Base-by-base conservation (phyloP, 2,888 invertebrate species). In the Punctoribates punctum region DNA sequence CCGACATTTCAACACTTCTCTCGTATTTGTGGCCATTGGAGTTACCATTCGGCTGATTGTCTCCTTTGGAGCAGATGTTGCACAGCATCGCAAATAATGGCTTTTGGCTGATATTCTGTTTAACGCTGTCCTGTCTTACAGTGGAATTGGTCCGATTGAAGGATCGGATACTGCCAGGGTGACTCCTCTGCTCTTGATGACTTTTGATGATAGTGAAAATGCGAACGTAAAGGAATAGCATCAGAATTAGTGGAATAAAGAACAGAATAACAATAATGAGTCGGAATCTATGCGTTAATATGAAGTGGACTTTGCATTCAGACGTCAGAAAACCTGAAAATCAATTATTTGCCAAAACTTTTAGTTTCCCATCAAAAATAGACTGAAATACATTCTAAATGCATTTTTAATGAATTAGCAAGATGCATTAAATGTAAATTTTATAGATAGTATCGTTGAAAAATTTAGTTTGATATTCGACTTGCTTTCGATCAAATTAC, bases 181-280 rank as follows among this genome's bases (percentile, higher is more conserved):
- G 29, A 65, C 65, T 65, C 25, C 75, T 70, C 72, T 70, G 72
- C 20, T 46, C 13, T 46, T 75, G 75, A 75, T 75, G 75, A 15
- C 73, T 27, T 38, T 73, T 76, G 9, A 89, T 88, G 62, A 88
- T 86, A 74, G 86, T 81, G 78, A 88, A 85, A 79, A 89, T 88
- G 81, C 88, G 87, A 0, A 85, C 82, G 83, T 89, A 89, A 79
- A 88, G 87, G 80, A 87, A 82, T 8, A 86, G 85, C 87, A 89
- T 89, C 42, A 87, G 79, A 3, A 87, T 79, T 74, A 89, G 84
- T 9, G 89, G 88, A 2, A 86, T 83, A 81, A 89, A 86, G 81
- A 89, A 87, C 42, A 88, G 82, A 2, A 84, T 83, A 15, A 87
- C 85, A 80, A 87, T 87, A 42, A 86, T 84, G 65, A 85, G 80